These are phyloP conservation scores for Phasia obesa DNA, from an alignment of 2,888 invertebrate species.

Conservation along the genomic window DNA sequence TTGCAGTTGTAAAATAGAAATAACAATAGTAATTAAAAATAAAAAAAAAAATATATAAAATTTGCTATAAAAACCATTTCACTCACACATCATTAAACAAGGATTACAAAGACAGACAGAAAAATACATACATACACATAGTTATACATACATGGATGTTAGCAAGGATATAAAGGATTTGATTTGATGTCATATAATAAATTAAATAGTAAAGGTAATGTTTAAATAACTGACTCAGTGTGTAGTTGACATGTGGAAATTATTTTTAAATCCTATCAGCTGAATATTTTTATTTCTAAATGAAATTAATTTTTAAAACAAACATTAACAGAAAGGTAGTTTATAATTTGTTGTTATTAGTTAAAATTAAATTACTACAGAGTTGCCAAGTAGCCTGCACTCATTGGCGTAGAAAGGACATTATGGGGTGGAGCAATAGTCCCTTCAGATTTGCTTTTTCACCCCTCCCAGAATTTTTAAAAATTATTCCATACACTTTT, in stretches of 20 bases:
- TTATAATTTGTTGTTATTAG: neutral
- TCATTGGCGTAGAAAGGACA: no score
- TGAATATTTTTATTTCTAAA: neutral
- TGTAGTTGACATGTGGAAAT: neutral
- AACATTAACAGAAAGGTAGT: neutral
- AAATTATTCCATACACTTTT: no score
- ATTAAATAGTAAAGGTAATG: neutral
- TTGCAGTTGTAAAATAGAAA: no score
- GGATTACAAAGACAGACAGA: conserved; percentile 15
- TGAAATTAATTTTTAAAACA: neutral
- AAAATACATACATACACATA: neutral
- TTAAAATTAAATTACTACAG: neutral
- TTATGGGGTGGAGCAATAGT: no score
- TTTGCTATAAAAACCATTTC: conserved; percentile 1
- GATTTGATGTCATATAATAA: neutral
- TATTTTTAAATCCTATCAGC: neutral
- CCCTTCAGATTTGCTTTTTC: no score
- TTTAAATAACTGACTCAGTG: conserved; percentile 1
- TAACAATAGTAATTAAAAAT: conserved; percentile 32
- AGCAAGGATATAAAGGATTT: conserved; percentile 1
- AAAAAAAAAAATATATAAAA: neutral
- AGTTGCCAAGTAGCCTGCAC: no score
- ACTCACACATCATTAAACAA: conserved; percentile 44
- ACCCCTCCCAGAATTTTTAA: no score
- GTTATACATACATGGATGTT: neutral